Conservation (phyloP, 2,888 invertebrate species). For the Eurois occulta region DNA sequence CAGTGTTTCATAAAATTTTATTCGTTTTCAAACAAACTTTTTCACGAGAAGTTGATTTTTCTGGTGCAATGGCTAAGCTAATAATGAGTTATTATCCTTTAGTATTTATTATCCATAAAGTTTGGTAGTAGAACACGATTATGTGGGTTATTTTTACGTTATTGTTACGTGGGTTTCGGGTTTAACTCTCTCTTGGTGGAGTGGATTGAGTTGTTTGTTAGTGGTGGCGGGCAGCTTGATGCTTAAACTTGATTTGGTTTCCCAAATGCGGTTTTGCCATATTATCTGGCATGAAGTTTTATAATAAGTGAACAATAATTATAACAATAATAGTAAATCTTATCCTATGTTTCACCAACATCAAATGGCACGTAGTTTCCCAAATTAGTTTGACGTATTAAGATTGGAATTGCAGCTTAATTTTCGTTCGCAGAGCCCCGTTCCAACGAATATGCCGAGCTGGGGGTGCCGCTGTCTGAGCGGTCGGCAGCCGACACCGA, state of each 20-base stretch:
- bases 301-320: not conserved
- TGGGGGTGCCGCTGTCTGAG: slow-evolving; percentile 87
- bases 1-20: slow-evolving; percentile 21
- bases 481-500: slow-evolving; percentile 96
- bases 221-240: not conserved
- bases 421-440: slow-evolving; percentile 62
- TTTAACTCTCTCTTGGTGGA: slow-evolving; percentile 15
- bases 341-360: not conserved
- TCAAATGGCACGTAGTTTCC: not conserved
- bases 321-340: slow-evolving; percentile 2
- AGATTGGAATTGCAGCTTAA: slow-evolving; percentile 46
- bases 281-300: not conserved
- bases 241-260: not conserved
- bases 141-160: too few species aligned
- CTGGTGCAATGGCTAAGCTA: slow-evolving; percentile 5
- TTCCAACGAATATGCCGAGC: slow-evolving; percentile 77
- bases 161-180: not conserved
- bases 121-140: not conserved
- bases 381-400: slow-evolving; percentile 24
- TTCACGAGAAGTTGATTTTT: not conserved
- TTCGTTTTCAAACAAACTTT: slow-evolving; percentile 14
- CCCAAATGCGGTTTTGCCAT: not conserved
- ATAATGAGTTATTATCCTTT: slow-evolving; percentile 38
- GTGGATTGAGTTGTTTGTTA: not conserved
- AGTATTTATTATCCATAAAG: not conserved